These are phyloP conservation scores for Picus viridis DNA, from an alignment of 2,797 vertebrate species.

Conservation along the genomic window DNA sequence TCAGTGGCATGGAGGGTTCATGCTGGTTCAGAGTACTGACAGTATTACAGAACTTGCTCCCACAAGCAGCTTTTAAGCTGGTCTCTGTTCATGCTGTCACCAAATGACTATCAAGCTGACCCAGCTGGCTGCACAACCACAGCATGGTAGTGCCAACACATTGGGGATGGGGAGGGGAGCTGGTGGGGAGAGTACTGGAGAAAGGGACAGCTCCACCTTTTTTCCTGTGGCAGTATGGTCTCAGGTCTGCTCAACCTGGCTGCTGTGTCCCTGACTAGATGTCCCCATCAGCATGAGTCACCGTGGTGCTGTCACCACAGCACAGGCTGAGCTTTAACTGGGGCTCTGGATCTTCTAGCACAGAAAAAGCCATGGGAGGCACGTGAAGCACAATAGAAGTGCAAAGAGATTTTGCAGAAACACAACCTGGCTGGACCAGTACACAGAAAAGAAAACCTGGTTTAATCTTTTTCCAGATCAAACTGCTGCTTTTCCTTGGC, in stretches of 20 bases:
- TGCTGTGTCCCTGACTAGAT: background rate
- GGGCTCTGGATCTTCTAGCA: background rate
- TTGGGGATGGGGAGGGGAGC: rapidly evolving
- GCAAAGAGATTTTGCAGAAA: background rate
- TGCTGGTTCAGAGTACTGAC: background rate
- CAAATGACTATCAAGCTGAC: background rate
- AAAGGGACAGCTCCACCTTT: background rate
- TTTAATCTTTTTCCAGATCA: background rate
- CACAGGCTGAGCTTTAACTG: background rate
- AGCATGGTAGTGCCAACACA: background rate
- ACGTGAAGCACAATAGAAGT: background rate
- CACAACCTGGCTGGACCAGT: background rate
- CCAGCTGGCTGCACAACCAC: background rate
- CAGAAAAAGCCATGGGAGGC: background rate
- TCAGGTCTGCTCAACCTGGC: background rate
- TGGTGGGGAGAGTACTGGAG: rapidly evolving
- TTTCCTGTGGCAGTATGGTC: rapidly evolving
- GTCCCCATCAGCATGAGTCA: background rate
- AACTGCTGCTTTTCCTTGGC: background rate
- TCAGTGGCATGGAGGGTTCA: background rate
- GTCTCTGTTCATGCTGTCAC: slow-evolving; percentile 13
- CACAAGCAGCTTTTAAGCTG: slow-evolving; percentile 23
- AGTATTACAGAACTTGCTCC: slow-evolving; percentile 39
- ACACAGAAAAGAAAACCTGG: background rate
- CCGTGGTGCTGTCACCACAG: background rate